Percentiles rank a stretch among this genome's conserved stretches.
phyloP scores from a whole-genome alignment of 2,888 invertebrate species.

The Leptothorax acervorum region DNA sequence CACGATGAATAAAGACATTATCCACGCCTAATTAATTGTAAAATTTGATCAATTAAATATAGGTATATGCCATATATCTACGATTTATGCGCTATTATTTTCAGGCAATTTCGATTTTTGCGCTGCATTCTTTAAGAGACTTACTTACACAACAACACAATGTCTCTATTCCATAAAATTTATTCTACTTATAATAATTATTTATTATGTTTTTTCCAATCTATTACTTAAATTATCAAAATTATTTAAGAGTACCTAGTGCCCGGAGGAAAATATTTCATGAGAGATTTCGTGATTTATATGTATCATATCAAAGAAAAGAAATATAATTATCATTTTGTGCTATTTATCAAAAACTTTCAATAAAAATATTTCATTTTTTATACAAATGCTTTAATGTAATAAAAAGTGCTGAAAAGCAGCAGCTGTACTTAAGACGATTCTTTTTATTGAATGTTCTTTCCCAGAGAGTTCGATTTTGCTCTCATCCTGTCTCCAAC shows the following conservation, averaged over 20 bases:
- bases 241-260: not conserved
- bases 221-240: not conserved
- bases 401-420: not conserved
- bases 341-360: not conserved
- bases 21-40: no score
- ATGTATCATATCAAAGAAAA: not conserved
- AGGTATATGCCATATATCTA: no score
- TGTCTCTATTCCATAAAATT: not conserved
- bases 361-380: not conserved
- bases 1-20: no score
- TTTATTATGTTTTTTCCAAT: not conserved
- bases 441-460: conserved; percentile 13
- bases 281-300: not conserved
- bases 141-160: no score
- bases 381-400: not conserved
- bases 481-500: conserved; percentile 48
- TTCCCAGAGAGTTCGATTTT: conserved; percentile 10
- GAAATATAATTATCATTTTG: not conserved
- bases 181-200: not conserved
- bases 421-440: not conserved
- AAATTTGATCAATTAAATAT: no score
- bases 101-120: no score
- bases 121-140: no score
- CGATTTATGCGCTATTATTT: no score
- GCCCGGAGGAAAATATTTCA: not conserved